phyloP scores from a whole-genome alignment of 2,888 invertebrate species.

The Adineta ricciae region DNA sequence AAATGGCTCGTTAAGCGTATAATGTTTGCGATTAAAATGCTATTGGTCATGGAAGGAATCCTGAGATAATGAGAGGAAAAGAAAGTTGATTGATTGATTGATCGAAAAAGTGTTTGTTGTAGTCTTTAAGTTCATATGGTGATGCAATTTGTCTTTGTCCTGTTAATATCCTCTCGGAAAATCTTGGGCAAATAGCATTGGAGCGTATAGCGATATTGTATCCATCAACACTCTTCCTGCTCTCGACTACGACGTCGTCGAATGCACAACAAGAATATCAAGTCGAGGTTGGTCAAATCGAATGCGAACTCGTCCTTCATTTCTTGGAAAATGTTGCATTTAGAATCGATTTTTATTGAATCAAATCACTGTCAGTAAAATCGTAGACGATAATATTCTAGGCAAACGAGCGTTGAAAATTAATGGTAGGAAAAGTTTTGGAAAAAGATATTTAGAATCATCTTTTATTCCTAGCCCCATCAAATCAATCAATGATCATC shows the following conservation, averaged over 20 bases:
- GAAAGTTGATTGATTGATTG: too few relatives aligned
- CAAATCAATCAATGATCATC: not conserved
- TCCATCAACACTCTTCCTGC: not conserved
- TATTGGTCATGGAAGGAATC: too few relatives aligned
- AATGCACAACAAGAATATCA: not conserved
- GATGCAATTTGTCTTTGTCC: not conserved
- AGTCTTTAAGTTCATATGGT: not conserved
- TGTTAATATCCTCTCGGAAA: not conserved
- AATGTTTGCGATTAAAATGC: too few relatives aligned
- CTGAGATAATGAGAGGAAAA: too few relatives aligned
- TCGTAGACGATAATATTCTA: not conserved
- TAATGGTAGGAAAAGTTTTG: not conserved
- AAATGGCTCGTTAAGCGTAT: too few relatives aligned
- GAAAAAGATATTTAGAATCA: not conserved
- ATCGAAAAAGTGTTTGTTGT: not conserved
- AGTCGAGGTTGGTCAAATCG: not conserved
- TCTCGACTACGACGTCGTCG: not conserved
- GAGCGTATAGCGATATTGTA: not conserved
- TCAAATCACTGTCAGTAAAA: slow-evolving; percentile 17
- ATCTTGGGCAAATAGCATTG: not conserved
- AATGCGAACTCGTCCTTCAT: not conserved
- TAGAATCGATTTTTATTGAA: not conserved
- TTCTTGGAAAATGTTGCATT: too few relatives aligned
- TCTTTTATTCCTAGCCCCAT: not conserved
- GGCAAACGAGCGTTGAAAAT: slow-evolving; percentile 4